phyloP scores from a whole-genome alignment of 2,888 invertebrate genomes.

The Yponomeuta plumbellus region DNA sequence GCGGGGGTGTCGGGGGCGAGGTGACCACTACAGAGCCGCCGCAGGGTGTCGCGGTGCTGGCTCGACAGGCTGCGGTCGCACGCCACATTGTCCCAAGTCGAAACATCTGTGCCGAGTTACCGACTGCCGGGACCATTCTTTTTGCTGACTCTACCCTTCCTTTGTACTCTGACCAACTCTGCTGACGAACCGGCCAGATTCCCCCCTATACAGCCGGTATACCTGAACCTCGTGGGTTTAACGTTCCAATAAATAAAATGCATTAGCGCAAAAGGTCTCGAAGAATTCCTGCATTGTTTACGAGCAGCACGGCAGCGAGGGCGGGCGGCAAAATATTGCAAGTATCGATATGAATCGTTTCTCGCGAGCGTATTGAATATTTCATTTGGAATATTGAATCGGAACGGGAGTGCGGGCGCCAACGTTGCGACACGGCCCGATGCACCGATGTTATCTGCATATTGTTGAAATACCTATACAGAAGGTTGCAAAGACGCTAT shows the following conservation, averaged over 20 bases:
- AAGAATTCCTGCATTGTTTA: slow-evolving; percentile 28
- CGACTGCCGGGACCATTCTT: not conserved
- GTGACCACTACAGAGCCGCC: slow-evolving; percentile 47
- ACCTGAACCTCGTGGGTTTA: not conserved
- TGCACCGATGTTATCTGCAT: slow-evolving; percentile 20
- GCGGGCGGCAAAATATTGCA: slow-evolving; percentile 35
- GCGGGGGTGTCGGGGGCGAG: slow-evolving; percentile 19
- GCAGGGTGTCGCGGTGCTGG: slow-evolving; percentile 23
- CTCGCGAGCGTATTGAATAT: slow-evolving; percentile 55
- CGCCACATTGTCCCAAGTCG: slow-evolving; percentile 5
- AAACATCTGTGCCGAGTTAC: slow-evolving; percentile 1
- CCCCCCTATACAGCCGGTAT: not conserved
- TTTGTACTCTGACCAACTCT: not conserved
- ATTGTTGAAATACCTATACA: not conserved
- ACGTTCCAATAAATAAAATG: slow-evolving; percentile 16
- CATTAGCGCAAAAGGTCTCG: slow-evolving; percentile 15
- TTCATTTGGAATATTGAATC: slow-evolving; percentile 57
- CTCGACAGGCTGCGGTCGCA: not conserved
- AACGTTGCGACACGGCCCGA: slow-evolving; percentile 24
- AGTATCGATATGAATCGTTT: slow-evolving; percentile 42
- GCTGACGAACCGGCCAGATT: not conserved
- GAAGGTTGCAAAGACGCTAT: not conserved
- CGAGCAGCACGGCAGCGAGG: slow-evolving; percentile 24
- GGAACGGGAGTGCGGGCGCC: slow-evolving; percentile 25
- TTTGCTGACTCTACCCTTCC: slow-evolving; percentile 1